Base-by-base conservation (phyloP, 92 coral and sea anemone genomes). In the Nematostella vectensis region DNA sequence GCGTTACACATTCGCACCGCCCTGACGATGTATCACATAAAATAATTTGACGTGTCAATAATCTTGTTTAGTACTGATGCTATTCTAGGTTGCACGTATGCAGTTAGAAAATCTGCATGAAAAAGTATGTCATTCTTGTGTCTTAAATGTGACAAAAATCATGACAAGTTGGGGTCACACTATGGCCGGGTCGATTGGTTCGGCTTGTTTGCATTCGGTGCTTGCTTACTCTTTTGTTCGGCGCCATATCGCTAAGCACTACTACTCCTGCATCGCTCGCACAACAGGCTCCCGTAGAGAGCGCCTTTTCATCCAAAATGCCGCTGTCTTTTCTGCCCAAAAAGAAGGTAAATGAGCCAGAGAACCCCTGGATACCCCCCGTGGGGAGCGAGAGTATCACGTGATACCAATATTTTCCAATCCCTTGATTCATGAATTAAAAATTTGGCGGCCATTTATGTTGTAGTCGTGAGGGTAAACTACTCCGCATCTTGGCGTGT, bases 401-500 rank as follows among this genome's bases (percentile, higher is more conserved):
- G 94, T 85, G 94, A 80, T 53, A 57, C 43, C 38, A 45, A 45
- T 17, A 59, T 58, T 63, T 30, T 57, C 47, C 72, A 54, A 59
- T 65, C 65, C 85, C 80, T 78, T 79, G 85, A 67, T 67, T 60
- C 54, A 65, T 55, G 78, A 72, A 84, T 79, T 84, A 79, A 74
- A 83, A 84, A 84, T 85, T 85, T 85, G 94, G 94, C 94, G 94
- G 94, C 87, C 94, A 85, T 80, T 77, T 53, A 81, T 62, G 20
- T 6, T 69, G 68, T 29, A 57, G 76, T 72, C 29, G 76, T 62
- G 71, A 61, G 25, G 48, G 80, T 66, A 72, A 68, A 68, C 75
- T 59, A 25, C 25, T 51, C 4, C 31, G 48, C 77, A 63, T 61
- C 29, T 39, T 52, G 33, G 70, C 57, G 48, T 47, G 31, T 19